These are phyloP conservation scores for Bicyclus anynana DNA, from an alignment of 1,140 invertebrate species.

Conservation along the genomic window DNA sequence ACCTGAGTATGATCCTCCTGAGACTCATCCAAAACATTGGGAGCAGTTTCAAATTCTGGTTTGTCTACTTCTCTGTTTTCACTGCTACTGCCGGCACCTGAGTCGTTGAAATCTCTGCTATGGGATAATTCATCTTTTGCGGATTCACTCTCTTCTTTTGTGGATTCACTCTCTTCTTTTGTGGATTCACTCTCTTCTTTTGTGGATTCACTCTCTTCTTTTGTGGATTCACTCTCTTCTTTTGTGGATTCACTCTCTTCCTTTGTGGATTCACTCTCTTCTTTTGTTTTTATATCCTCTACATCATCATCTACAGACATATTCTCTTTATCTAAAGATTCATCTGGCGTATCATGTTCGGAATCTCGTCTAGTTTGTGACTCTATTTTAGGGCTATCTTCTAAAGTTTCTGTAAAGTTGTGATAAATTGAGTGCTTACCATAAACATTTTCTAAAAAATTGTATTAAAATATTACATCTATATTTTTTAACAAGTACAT, in stretches of 20 bases:
- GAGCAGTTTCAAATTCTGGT: slow-evolving; percentile 65
- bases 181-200: background rate
- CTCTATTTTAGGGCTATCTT: background rate
- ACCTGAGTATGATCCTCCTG: slow-evolving; percentile 69
- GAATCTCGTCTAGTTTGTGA: background rate
- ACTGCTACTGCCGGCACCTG: slow-evolving; percentile 19
- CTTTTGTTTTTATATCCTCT: background rate
- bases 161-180: slow-evolving; percentile 8
- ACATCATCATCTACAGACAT: background rate
- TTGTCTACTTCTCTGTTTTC: slow-evolving; percentile 47
- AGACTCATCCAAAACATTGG: slow-evolving; percentile 58
- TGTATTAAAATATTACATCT: too few species aligned
- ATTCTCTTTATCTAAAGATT: background rate
- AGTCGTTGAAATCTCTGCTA: slow-evolving; percentile 11
- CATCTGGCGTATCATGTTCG: background rate
- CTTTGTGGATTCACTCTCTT: background rate
- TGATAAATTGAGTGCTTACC: background rate
- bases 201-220: too few species aligned
- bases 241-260: background rate
- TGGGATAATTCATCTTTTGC: slow-evolving; percentile 4
- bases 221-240: background rate
- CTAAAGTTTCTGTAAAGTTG: background rate
- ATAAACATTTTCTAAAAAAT: too few species aligned
- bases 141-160: background rate
- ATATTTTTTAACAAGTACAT: too few species aligned